Evolutionary conservation across 2,113 vertebrate species (phyloP).

Genomic region (Patagioenas fasciata): DNA sequence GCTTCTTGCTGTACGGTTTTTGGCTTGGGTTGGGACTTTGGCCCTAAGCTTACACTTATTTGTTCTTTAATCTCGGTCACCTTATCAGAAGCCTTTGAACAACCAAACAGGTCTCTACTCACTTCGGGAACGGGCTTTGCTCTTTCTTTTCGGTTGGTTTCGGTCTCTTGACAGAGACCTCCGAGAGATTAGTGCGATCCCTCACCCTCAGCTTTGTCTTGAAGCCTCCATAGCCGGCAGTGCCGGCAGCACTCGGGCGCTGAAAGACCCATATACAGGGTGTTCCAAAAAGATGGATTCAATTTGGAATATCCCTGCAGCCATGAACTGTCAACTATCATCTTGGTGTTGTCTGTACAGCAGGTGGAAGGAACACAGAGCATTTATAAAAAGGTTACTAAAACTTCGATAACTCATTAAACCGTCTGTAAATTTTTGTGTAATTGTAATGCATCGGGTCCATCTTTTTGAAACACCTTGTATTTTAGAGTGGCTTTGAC

Average conservation of each 20-base stretch:
- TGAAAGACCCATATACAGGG: neutral
- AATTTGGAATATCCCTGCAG: too few species aligned
- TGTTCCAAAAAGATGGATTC: too few species aligned
- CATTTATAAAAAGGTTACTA: too few species aligned
- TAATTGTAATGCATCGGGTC: too few species aligned
- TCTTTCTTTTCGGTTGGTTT: neutral
- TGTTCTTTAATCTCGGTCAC: constrained; percentile 6
- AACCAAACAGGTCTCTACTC: neutral
- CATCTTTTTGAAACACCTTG: too few species aligned
- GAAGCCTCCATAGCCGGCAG: neutral
- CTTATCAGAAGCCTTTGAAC: constrained; percentile 38
- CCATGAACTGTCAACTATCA: too few species aligned
- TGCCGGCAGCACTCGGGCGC: accelerated
- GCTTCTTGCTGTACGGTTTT: neutral
- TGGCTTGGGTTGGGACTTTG: neutral
- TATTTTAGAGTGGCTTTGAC: neutral
- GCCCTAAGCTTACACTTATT: neutral
- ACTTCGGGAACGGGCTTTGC: neutral
- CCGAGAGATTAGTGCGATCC: neutral
- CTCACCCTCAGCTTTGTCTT: neutral
- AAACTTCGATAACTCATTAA: too few species aligned
- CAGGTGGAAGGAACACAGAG: too few species aligned
- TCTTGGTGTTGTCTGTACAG: too few species aligned
- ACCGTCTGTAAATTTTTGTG: too few species aligned
- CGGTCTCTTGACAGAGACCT: neutral